These are phyloP conservation scores for Rhabdophis nuchalis DNA, from an alignment of 2,797 vertebrate species.

Conservation along the genomic window DNA sequence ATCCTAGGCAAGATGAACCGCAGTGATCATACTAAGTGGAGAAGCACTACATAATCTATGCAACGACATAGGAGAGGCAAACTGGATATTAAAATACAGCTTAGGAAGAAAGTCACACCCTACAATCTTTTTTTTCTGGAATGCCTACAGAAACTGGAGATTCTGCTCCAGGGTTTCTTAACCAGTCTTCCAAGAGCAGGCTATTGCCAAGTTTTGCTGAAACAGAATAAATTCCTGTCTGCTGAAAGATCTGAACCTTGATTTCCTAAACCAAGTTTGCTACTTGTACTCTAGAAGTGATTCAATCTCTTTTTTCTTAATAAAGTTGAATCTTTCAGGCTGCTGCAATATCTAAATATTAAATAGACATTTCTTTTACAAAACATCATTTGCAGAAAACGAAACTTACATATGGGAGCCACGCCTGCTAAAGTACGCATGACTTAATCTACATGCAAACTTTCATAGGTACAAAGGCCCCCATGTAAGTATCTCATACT, in stretches of 20 bases:
- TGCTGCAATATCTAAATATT: background rate
- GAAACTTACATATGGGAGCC: conserved; percentile 10
- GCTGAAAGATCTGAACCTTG: background rate
- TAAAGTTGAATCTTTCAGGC: background rate
- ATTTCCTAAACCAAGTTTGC: background rate
- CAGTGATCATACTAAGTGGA: background rate
- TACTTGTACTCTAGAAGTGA: background rate
- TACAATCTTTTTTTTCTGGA: background rate
- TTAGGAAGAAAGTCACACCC: background rate
- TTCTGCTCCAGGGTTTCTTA: background rate
- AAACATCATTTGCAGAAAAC: background rate
- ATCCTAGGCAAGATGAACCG: background rate
- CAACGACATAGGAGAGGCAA: background rate
- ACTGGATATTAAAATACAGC: background rate
- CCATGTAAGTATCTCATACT: background rate
- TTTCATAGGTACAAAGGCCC: background rate
- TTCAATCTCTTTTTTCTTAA: background rate
- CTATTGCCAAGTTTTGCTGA: background rate
- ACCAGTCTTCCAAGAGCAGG: background rate
- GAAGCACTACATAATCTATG: background rate
- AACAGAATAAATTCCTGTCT: background rate
- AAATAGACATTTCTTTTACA: background rate
- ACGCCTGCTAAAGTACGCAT: background rate
- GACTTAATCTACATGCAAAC: background rate
- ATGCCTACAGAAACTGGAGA: background rate